Evolutionary conservation across 2,888 invertebrate genomes (phyloP).

Genomic region (Eueremaeus valkanovi): DNA sequence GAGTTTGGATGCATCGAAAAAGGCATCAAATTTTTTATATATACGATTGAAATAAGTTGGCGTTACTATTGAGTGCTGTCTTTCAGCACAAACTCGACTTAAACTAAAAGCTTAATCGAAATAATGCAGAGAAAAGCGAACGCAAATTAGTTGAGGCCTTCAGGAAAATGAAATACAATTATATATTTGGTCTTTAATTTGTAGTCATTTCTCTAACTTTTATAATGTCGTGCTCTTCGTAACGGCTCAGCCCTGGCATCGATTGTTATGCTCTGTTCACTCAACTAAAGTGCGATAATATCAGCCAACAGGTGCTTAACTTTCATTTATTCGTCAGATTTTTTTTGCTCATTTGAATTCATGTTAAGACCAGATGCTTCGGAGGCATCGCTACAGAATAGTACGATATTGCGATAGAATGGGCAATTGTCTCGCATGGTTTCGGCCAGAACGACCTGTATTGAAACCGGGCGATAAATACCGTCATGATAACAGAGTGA

Average conservation of each 20-base stretch:
- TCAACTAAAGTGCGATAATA: background rate
- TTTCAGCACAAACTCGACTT: background rate
- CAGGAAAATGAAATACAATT: background rate
- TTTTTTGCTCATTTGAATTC: background rate
- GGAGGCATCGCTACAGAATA: slow-evolving; percentile 26
- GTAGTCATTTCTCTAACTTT: background rate
- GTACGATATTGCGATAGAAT: slow-evolving; percentile 31
- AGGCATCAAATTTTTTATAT: slow-evolving; percentile 2
- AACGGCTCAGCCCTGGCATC: slow-evolving; percentile 23
- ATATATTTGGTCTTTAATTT: background rate
- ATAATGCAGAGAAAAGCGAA: slow-evolving; percentile 30
- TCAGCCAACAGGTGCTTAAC: slow-evolving; percentile 35
- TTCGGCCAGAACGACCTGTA: background rate
- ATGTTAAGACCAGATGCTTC: slow-evolving; percentile 17
- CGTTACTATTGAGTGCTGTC: slow-evolving; percentile 7
- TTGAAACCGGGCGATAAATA: background rate
- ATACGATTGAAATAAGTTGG: slow-evolving; percentile 9
- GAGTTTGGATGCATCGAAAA: background rate
- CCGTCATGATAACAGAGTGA: background rate
- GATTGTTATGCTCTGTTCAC: background rate
- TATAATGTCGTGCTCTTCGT: background rate
- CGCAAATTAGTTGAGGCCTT: slow-evolving; percentile 13
- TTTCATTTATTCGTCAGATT: slow-evolving; percentile 19
- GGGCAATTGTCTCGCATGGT: slow-evolving; percentile 27
- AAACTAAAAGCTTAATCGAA: no score